Percentiles rank a stretch among this genome's conserved stretches.
Conservation (phyloP, 2,888 invertebrate species). For the Campopleginae sp. region DNA sequence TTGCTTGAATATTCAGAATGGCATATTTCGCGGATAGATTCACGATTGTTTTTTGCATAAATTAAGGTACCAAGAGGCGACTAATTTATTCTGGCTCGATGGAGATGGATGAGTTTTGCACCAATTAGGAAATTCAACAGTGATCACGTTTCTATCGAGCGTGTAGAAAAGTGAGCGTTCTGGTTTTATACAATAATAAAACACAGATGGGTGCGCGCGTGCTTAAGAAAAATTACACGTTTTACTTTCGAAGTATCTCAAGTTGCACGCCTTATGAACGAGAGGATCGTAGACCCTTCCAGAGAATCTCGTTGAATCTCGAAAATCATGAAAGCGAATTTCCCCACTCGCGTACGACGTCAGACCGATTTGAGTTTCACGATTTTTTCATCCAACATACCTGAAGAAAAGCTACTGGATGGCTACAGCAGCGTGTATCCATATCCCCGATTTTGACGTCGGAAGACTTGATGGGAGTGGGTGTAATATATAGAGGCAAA, state of each 20-base stretch:
- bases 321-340: slow-evolving; percentile 69
- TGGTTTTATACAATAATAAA: slow-evolving; percentile 43
- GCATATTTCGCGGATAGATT: slow-evolving; percentile 33
- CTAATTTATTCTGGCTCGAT: slow-evolving; percentile 56
- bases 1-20: slow-evolving; percentile 39
- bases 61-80: slow-evolving; percentile 11
- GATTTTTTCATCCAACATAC: slow-evolving; percentile 45
- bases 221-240: slow-evolving; percentile 48
- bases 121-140: slow-evolving; percentile 62
- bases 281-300: slow-evolving; percentile 67
- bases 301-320: slow-evolving; percentile 52
- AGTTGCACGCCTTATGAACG: slow-evolving; percentile 55
- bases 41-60: slow-evolving; percentile 7
- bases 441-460: slow-evolving; percentile 48
- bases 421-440: slow-evolving; percentile 27
- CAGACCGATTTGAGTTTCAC: slow-evolving; percentile 52
- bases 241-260: slow-evolving; percentile 69
- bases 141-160: slow-evolving; percentile 45
- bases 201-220: slow-evolving; percentile 53
- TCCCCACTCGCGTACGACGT: slow-evolving; percentile 27
- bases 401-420: slow-evolving; percentile 56
- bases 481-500: slow-evolving; percentile 77
- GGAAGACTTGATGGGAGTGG: slow-evolving; percentile 62
- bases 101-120: slow-evolving; percentile 55
- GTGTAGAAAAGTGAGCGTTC: slow-evolving; percentile 22